These are phyloP conservation scores for Anableps anableps DNA, from an alignment of 2,797 vertebrate genomes.

Conservation along the genomic window DNA sequence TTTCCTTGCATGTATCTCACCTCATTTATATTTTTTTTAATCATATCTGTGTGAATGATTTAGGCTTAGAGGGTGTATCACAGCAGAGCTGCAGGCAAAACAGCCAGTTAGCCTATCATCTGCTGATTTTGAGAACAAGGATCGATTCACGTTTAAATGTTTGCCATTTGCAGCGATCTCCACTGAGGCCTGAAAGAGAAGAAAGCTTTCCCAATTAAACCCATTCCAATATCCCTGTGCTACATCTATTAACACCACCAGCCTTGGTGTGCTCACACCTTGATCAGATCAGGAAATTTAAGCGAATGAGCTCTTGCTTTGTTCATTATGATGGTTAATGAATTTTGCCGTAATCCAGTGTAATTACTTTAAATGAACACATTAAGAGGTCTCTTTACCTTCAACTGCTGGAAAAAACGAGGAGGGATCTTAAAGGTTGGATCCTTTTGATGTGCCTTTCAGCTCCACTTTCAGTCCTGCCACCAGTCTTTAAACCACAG, in stretches of 20 bases:
- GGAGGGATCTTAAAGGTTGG: constrained; percentile 26
- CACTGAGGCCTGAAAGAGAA: constrained; percentile 11
- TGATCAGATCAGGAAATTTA: constrained; percentile 40
- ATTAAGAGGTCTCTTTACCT: constrained; percentile 39
- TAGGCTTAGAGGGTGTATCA: neutral
- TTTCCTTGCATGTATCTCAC: constrained; percentile 19
- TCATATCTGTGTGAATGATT: constrained; percentile 29
- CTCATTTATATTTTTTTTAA: constrained; percentile 47
- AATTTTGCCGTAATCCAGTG: constrained; percentile 44
- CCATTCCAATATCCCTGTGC: constrained; percentile 22
- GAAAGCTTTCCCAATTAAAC: constrained; percentile 36
- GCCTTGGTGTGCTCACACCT: constrained; percentile 43
- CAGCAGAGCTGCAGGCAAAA: constrained; percentile 1
- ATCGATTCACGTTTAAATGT: constrained; percentile 1
- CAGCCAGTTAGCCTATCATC: constrained; percentile 2
- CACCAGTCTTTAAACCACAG: constrained; percentile 59
- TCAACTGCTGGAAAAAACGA: neutral
- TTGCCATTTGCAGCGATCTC: constrained; percentile 5
- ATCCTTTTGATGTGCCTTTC: constrained; percentile 55
- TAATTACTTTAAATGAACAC: constrained; percentile 58
- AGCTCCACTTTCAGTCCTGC: constrained; percentile 66
- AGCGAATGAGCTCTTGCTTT: constrained; percentile 39
- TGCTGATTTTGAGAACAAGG: neutral
- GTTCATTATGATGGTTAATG: constrained; percentile 68
- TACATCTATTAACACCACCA: constrained; percentile 27